A percentile compares a stretch with the other conserved stretches of the same genome.
phyloP scores from a whole-genome alignment of 2,113 vertebrate genomes.

The Galemys pyrenaicus region DNA sequence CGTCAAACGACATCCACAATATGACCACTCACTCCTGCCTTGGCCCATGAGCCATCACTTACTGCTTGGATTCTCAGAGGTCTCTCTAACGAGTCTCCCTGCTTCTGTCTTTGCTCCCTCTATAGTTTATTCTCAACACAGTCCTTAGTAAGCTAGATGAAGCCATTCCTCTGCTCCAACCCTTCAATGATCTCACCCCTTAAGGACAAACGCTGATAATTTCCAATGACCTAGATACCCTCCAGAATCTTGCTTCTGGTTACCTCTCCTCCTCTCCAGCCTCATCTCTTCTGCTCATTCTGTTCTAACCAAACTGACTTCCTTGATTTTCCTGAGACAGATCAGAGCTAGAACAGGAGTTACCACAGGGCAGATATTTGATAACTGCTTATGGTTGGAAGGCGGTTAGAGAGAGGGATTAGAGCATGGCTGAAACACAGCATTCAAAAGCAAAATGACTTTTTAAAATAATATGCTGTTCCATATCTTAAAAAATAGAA shows the following conservation, averaged over 20 bases:
- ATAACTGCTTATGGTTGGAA: neutral
- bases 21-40: neutral
- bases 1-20: neutral
- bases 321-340: neutral
- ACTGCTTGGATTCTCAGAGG: neutral
- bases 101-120: neutral
- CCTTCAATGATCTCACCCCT: neutral
- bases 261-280: neutral
- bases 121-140: neutral
- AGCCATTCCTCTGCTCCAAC: neutral
- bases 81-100: neutral
- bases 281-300: neutral
- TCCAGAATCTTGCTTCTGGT: rapidly evolving
- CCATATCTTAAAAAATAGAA: slow-evolving; percentile 16
- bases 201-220: neutral
- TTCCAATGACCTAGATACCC: neutral
- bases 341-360: neutral
- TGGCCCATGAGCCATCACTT: neutral
- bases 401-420: neutral
- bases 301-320: neutral
- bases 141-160: neutral
- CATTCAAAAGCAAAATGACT: neutral
- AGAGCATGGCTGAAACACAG: neutral
- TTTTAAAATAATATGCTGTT: slow-evolving; percentile 24
- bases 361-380: neutral